These are phyloP conservation scores for Formica aserva DNA, from an alignment of 2,888 invertebrate genomes.

Conservation along the genomic window DNA sequence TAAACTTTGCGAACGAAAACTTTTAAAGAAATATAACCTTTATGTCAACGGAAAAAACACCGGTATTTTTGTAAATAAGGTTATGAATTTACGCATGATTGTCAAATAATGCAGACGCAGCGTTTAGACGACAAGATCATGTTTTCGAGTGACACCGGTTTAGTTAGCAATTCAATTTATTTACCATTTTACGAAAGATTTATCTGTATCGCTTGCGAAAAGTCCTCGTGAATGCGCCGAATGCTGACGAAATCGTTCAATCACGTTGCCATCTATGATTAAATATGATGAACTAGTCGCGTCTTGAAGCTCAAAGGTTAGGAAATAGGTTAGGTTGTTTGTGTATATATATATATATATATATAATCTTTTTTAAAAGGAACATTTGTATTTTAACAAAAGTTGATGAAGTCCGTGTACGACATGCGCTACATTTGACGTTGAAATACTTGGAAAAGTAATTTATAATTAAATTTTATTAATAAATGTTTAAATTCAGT, in stretches of 20 bases:
- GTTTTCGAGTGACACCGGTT: slow-evolving; percentile 51
- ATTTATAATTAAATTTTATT: no score
- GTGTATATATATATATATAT: no score
- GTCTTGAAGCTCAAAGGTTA: not conserved
- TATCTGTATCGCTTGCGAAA: slow-evolving; percentile 72
- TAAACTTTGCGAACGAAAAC: slow-evolving; percentile 8
- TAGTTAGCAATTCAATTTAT: slow-evolving; percentile 76
- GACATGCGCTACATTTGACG: no score
- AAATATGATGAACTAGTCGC: not conserved
- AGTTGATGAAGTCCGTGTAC: not conserved
- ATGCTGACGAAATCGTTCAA: not conserved
- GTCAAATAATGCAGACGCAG: not conserved
- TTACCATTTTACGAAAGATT: slow-evolving; percentile 82
- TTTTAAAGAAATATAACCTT: slow-evolving; percentile 74
- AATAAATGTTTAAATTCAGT: no score
- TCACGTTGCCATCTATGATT: not conserved
- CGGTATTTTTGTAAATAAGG: slow-evolving; percentile 62
- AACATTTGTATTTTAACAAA: not conserved
- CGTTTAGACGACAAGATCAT: not conserved
- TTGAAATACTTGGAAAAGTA: no score
- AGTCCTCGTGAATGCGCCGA: slow-evolving; percentile 60
- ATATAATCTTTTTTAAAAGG: not conserved
- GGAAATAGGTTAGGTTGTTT: not conserved
- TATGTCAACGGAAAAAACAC: slow-evolving; percentile 61
- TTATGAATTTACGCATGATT: slow-evolving; percentile 42